phyloP scores from a whole-genome alignment of 2,113 vertebrate species.

The Ochotona curzoniae region DNA sequence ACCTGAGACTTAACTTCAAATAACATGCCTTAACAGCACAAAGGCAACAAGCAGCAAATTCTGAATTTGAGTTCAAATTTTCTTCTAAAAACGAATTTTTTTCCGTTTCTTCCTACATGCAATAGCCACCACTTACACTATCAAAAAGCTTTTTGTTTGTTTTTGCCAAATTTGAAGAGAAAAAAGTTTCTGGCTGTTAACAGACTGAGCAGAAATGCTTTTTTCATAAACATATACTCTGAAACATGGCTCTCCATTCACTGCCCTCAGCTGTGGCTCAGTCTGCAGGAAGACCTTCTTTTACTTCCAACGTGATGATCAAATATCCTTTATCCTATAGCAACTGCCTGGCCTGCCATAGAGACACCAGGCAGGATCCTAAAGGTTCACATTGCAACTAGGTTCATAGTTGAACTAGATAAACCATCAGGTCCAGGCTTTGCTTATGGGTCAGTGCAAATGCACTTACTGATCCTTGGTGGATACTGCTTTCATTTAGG shows the following conservation, averaged over 20 bases:
- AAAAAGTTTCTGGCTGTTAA: neutral
- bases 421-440: rapidly evolving
- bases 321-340: neutral
- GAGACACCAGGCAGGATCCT: neutral
- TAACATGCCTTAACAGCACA: neutral
- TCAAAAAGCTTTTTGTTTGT: neutral
- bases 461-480: neutral
- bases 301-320: neutral
- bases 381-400: neutral
- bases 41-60: neutral
- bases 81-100: neutral
- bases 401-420: neutral
- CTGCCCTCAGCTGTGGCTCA: neutral
- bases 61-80: neutral
- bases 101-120: neutral
- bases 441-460: neutral
- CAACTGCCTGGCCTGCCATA: neutral
- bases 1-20: neutral
- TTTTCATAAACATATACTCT: neutral
- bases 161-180: neutral
- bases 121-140: rapidly evolving
- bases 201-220: neutral
- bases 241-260: neutral
- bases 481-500: neutral
- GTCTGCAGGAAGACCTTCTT: neutral